These are phyloP conservation scores for Ceyx margarethae DNA, from an alignment of 2,113 vertebrate genomes.

Conservation along the genomic window DNA sequence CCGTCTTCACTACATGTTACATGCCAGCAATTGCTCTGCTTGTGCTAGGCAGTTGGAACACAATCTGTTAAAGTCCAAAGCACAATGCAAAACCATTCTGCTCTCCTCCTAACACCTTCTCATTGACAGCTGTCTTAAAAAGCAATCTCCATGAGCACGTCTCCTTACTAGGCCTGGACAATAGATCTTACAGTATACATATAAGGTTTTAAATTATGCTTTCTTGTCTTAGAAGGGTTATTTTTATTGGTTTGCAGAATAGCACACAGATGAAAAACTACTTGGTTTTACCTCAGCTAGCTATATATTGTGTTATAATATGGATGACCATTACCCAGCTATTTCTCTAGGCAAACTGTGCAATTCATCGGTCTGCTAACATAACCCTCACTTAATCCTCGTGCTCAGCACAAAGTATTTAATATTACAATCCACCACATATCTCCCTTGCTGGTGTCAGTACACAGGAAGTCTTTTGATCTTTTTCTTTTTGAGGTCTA, in stretches of 20 bases:
- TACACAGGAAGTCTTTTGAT: neutral
- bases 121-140: constrained; percentile 21
- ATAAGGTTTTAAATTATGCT: neutral
- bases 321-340: neutral
- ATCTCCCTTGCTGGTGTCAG: neutral
- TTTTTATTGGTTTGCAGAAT: neutral
- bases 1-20: constrained; percentile 22
- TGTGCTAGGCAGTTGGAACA: constrained; percentile 19
- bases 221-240: neutral
- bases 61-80: constrained; percentile 54
- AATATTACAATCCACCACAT: neutral
- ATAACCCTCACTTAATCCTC: neutral
- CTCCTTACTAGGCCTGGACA: neutral
- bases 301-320: neutral
- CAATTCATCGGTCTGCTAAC: neutral
- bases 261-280: neutral
- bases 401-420: neutral
- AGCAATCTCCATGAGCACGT: neutral
- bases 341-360: neutral
- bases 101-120: constrained; percentile 1
- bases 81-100: neutral
- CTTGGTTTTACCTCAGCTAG: neutral
- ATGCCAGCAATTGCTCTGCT: constrained; percentile 24
- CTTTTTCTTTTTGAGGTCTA: neutral
- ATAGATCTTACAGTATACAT: neutral